Percentiles rank a stretch among this genome's conserved stretches.
Evolutionary conservation across 2,797 vertebrate genomes (phyloP).

Genomic region (Choloepus didactylus): DNA sequence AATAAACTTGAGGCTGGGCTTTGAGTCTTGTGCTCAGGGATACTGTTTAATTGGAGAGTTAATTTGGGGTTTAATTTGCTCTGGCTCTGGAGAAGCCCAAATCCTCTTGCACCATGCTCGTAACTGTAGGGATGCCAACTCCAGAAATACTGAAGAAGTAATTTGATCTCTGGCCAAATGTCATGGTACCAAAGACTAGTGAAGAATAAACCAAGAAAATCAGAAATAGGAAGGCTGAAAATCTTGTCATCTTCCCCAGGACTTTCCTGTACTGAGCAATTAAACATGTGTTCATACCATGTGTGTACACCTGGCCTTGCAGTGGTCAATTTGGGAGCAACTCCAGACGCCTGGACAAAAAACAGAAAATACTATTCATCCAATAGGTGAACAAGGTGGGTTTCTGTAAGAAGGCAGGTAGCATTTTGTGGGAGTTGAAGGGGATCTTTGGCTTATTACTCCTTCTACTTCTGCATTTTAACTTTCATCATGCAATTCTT

Average conservation of each 20-base stretch:
- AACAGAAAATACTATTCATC: neutral
- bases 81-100: neutral
- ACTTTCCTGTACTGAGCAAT: neutral
- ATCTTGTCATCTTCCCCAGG: neutral
- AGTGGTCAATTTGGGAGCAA: neutral
- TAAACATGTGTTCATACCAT: no score
- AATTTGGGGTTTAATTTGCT: no score
- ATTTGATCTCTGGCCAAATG: neutral
- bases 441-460: neutral
- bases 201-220: neutral
- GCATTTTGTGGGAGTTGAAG: neutral
- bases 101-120: neutral
- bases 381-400: rapidly evolving
- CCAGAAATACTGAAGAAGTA: neutral
- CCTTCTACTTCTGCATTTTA: neutral
- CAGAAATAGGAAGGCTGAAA: neutral
- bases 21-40: neutral
- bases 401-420: neutral
- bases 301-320: neutral
- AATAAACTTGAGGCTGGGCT: neutral
- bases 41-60: neutral
- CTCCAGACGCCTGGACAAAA: neutral
- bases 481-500: neutral
- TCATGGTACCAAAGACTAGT: neutral
- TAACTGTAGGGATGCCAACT: neutral